Evolutionary conservation across 2,888 invertebrate genomes (phyloP).

Genomic region (Pammene aurita): DNA sequence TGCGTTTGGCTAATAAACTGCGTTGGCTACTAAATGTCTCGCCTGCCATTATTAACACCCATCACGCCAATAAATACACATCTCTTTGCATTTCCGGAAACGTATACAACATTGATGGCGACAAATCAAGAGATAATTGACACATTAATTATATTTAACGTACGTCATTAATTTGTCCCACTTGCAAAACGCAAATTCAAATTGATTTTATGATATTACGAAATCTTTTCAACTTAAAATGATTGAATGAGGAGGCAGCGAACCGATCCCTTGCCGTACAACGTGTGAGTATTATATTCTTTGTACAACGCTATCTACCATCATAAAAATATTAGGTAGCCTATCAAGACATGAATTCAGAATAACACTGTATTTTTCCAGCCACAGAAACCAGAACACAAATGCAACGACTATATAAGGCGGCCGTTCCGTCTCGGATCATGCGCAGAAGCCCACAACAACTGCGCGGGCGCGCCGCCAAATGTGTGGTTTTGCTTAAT

Average conservation of each 20-base stretch:
- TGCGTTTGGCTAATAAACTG: too few species aligned
- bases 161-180: background rate
- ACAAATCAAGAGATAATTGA: slow-evolving; percentile 20
- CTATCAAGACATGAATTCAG: too few species aligned
- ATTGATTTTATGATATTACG: background rate
- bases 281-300: too few species aligned
- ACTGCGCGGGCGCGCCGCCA: slow-evolving; percentile 76
- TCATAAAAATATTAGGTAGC: too few species aligned
- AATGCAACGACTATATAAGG: slow-evolving; percentile 65
- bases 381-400: slow-evolving; percentile 1
- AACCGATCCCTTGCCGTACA: too few species aligned
- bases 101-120: slow-evolving; percentile 10
- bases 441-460: slow-evolving; percentile 60
- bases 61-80: background rate
- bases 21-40: too few species aligned
- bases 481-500: slow-evolving; percentile 76
- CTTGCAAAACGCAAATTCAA: background rate
- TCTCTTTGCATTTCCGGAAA: slow-evolving; percentile 14
- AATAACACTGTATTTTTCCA: background rate
- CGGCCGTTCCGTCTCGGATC: slow-evolving; percentile 58
- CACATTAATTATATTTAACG: background rate
- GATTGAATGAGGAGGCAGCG: background rate
- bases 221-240: background rate
- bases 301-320: too few species aligned
- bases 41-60: background rate